phyloP scores from a whole-genome alignment of 2,113 vertebrate species.

The Antechinus flavipes region DNA sequence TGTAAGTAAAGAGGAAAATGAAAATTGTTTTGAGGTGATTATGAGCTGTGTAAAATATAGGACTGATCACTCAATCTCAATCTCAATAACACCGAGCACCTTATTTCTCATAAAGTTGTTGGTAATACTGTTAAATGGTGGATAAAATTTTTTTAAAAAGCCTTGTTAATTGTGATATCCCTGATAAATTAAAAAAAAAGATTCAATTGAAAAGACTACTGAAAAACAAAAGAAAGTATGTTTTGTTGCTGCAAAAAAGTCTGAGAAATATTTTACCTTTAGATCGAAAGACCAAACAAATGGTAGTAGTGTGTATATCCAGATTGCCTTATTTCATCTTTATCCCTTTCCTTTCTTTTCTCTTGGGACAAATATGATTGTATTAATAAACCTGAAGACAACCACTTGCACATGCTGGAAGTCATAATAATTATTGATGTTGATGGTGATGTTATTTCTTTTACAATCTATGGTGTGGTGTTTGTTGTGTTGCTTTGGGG shows the following conservation, averaged over 20 bases:
- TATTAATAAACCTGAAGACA: background rate
- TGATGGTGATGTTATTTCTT: background rate
- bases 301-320: background rate
- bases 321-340: slow-evolving; percentile 15
- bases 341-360: background rate
- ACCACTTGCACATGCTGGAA: background rate
- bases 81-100: background rate
- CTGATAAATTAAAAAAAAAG: background rate
- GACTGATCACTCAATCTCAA: background rate
- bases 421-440: background rate
- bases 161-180: background rate
- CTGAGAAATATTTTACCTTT: background rate
- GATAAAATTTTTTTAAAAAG: background rate
- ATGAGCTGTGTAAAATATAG: background rate
- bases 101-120: background rate
- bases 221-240: background rate
- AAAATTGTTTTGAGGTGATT: background rate
- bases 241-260: background rate
- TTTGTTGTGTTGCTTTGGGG: background rate
- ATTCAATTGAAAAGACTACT: background rate
- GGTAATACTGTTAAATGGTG: background rate
- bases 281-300: background rate
- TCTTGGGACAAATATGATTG: background rate
- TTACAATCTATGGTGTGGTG: background rate
- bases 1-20: background rate